phyloP scores from a whole-genome alignment of 2,797 vertebrate genomes.

The Megalops cyprinoides region DNA sequence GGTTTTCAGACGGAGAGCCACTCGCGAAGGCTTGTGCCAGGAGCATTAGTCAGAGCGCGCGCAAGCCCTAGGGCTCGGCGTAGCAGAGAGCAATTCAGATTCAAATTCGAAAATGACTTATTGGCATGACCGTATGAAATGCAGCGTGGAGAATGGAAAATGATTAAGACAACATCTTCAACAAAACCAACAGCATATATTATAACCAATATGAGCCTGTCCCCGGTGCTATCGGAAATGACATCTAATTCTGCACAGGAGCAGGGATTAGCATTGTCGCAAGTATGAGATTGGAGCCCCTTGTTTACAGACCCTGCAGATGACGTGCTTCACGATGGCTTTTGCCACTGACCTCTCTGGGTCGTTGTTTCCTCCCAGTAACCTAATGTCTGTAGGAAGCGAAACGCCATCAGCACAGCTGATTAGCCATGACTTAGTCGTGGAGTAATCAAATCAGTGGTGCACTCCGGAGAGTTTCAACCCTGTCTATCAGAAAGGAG shows the following conservation, averaged over 20 bases:
- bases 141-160: no score
- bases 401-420: slow-evolving; percentile 28
- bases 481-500: slow-evolving; percentile 21
- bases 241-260: neutral
- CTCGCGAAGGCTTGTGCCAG: neutral
- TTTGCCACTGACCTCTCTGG: neutral
- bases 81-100: neutral
- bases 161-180: no score
- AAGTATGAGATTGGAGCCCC: neutral
- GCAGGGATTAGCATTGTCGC: neutral
- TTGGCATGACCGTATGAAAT: neutral
- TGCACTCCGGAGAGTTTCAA: slow-evolving; percentile 27
- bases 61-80: neutral
- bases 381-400: neutral
- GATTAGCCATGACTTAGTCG: slow-evolving; percentile 56
- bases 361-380: slow-evolving; percentile 26
- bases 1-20: neutral
- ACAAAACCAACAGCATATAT: no score
- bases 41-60: neutral
- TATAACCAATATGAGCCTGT: no score
- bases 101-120: neutral
- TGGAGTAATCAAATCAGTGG: slow-evolving; percentile 58
- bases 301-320: neutral
- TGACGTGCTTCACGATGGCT: neutral
- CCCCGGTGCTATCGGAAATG: no score